A percentile compares a stretch with the other conserved stretches of the same genome.
Conservation (phyloP, 2,113 vertebrate genomes). For the Xenopus laevis region DNA sequence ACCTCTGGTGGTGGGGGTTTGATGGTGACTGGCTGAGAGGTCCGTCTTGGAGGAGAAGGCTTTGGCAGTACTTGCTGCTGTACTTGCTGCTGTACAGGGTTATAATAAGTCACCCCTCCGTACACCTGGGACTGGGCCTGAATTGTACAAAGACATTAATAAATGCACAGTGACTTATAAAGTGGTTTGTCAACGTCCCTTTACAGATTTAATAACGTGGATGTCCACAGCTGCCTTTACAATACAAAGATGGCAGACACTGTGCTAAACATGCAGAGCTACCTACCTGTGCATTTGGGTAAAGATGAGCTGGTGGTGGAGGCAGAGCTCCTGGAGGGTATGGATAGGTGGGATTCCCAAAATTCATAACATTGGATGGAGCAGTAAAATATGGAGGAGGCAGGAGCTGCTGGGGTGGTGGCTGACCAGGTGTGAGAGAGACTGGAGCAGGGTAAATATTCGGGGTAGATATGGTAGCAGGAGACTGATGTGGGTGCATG, state of each 20-base stretch:
- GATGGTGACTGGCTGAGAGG: conserved; percentile 90
- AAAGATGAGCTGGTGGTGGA: conserved; percentile 80
- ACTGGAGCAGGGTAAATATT: conserved; percentile 83
- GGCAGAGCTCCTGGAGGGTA: conserved; percentile 78
- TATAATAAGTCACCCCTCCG: conserved; percentile 96
- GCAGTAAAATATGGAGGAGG: conserved; percentile 90
- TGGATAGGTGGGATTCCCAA: conserved; percentile 81
- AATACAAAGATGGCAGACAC: no score
- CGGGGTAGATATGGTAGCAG: conserved; percentile 81
- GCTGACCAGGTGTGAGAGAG: conserved; percentile 79
- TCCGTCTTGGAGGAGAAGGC: conserved; percentile 89
- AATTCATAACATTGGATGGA: conserved; percentile 91
- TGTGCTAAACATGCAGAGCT: no score
- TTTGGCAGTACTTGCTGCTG: conserved; percentile 90
- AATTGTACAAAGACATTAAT: not conserved
- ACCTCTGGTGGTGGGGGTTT: conserved; percentile 95
- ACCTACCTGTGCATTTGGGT: conserved; percentile 86
- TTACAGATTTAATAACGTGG: no score
- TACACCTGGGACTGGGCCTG: conserved; percentile 90
- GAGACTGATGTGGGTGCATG: conserved; percentile 90
- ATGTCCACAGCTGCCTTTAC: no score
- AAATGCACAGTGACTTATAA: no score
- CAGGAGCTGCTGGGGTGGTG: conserved; percentile 82
- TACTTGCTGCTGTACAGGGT: conserved; percentile 94
- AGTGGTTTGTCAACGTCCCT: not conserved